These are phyloP conservation scores for Neostethus bicornis DNA, from an alignment of 2,797 vertebrate genomes.

Conservation along the genomic window DNA sequence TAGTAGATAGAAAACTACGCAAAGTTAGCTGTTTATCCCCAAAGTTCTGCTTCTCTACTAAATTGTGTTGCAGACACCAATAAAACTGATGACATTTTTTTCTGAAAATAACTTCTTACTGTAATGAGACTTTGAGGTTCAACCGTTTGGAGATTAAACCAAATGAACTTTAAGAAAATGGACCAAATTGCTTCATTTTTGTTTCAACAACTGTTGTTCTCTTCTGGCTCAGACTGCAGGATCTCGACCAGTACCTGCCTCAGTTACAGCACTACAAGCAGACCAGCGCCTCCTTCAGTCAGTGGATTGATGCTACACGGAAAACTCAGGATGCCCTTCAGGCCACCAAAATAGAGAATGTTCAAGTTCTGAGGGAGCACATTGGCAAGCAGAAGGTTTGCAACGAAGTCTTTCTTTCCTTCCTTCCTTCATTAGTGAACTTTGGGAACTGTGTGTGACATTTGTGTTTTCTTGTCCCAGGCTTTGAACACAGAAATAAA, in stretches of 20 bases:
- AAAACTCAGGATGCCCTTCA: conserved; percentile 86
- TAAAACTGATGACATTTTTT: no score
- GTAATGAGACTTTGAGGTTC: no score
- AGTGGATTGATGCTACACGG: conserved; percentile 88
- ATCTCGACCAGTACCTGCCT: conserved; percentile 88
- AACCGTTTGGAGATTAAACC: no score
- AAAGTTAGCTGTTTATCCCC: no score
- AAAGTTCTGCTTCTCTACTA: no score
- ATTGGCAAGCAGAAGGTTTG: conserved; percentile 90
- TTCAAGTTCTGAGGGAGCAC: conserved; percentile 79
- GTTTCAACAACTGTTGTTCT: no score
- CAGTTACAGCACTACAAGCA: conserved; percentile 87
- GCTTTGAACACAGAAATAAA: conserved; percentile 86
- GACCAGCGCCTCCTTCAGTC: conserved; percentile 80
- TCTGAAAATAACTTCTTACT: no score
- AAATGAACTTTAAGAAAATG: no score
- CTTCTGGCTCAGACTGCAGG: conserved; percentile 79
- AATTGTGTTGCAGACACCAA: no score
- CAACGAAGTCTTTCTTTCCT: neutral
- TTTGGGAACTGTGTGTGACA: conserved; percentile 6
- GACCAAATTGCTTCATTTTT: no score
- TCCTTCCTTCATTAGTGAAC: neutral
- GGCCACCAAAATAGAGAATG: conserved; percentile 81
- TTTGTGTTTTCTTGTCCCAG: conserved; percentile 53
- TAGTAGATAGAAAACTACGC: no score